These are phyloP conservation scores for Ormyrus nitidulus DNA, from an alignment of 2,888 invertebrate genomes.

Conservation along the genomic window DNA sequence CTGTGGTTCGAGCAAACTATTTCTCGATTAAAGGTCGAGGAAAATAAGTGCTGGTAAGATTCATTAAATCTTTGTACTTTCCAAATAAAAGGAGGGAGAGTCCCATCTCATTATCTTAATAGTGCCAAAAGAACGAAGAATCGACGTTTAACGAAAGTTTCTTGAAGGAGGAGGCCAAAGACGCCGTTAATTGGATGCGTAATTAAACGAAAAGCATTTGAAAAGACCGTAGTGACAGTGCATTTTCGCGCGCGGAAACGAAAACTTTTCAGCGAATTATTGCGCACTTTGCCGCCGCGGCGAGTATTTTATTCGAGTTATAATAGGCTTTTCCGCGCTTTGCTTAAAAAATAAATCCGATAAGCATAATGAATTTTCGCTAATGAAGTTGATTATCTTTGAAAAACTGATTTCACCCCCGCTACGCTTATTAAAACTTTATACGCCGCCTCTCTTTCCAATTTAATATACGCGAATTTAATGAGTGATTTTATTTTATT, in stretches of 20 bases:
- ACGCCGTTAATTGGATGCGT: constrained; percentile 45
- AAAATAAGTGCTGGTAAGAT: neutral
- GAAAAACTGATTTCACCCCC: neutral
- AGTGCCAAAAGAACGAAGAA: constrained; percentile 21
- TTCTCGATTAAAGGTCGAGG: neutral
- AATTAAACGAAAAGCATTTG: constrained; percentile 36
- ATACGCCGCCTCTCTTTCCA: no score
- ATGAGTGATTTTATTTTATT: no score
- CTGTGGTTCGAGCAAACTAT: no score
- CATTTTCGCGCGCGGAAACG: neutral
- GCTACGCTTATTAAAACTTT: neutral
- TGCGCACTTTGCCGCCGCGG: neutral
- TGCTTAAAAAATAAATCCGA: neutral
- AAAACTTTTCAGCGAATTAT: constrained; percentile 1
- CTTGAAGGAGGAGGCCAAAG: constrained; percentile 12
- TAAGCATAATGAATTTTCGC: no score
- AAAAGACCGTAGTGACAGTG: constrained; percentile 6
- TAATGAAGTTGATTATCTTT: neutral
- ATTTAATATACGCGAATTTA: no score
- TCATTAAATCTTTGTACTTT: constrained; percentile 23
- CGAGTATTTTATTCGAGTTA: neutral
- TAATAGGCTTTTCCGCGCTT: neutral
- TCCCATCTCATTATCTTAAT: constrained; percentile 28
- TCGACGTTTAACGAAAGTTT: constrained; percentile 47
- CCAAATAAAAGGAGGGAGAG: constrained; percentile 15